These are phyloP conservation scores for Epiblema foenella DNA, from an alignment of 2,888 invertebrate genomes.

Conservation along the genomic window DNA sequence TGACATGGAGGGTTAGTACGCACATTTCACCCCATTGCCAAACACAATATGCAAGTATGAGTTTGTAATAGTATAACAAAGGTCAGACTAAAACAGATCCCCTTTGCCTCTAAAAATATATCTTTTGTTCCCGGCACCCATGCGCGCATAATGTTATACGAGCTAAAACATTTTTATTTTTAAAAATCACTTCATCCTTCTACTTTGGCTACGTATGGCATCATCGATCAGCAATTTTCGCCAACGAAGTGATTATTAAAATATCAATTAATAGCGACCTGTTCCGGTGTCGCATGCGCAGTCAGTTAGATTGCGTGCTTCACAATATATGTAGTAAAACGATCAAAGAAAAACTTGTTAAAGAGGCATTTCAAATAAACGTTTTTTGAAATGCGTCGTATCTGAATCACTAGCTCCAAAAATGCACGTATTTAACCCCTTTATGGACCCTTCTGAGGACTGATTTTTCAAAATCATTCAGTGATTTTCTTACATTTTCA, in stretches of 20 bases:
- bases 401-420: too few species aligned
- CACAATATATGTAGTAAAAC: too few species aligned
- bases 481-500: too few species aligned
- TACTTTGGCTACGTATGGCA: neutral
- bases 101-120: constrained; percentile 25
- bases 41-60: neutral
- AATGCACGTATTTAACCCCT: too few species aligned
- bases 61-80: constrained; percentile 14
- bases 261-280: neutral
- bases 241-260: neutral
- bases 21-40: neutral
- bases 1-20: neutral
- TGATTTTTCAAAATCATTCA: too few species aligned
- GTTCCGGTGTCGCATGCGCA: too few species aligned
- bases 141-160: constrained; percentile 5
- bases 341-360: too few species aligned
- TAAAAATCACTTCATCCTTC: neutral
- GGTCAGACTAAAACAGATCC: constrained; percentile 11
- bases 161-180: constrained; percentile 16
- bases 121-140: constrained; percentile 20
- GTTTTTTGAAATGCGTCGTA: too few species aligned
- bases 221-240: neutral
- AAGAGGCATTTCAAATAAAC: too few species aligned
- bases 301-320: too few species aligned
- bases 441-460: too few species aligned